phyloP scores from a whole-genome alignment of 2,888 invertebrate genomes.

The Seladonia tumulorum region DNA sequence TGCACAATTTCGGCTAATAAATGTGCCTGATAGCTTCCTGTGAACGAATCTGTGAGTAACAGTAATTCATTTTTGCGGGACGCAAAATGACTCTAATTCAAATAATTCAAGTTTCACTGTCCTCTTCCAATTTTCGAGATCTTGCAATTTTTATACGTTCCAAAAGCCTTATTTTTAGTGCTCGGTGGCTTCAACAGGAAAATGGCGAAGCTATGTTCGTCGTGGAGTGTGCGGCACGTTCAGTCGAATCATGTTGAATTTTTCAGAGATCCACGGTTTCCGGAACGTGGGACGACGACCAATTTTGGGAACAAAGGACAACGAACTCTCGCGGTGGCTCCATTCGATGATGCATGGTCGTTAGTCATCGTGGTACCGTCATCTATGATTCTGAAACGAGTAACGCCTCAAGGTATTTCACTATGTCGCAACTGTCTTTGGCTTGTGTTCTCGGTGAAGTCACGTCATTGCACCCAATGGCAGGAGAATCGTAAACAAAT shows the following conservation, averaged over 20 bases:
- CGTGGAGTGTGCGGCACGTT: background rate
- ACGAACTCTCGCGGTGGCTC: conserved; percentile 49
- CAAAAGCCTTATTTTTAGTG: background rate
- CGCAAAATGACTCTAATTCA: background rate
- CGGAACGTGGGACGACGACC: conserved; percentile 17
- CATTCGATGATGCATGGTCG: conserved; percentile 42
- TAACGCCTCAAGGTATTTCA: conserved; percentile 47
- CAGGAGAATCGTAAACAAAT: conserved; percentile 35
- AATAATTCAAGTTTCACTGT: background rate
- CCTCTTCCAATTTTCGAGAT: background rate
- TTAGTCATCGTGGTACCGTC: conserved; percentile 62
- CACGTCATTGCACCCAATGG: conserved; percentile 37
- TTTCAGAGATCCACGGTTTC: conserved; percentile 31
- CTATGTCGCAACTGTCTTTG: conserved; percentile 28
- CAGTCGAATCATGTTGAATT: conserved; percentile 8
- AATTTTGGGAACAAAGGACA: conserved; percentile 46
- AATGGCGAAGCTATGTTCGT: background rate
- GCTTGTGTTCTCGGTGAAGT: conserved; percentile 31
- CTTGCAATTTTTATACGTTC: background rate
- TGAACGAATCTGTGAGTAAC: background rate
- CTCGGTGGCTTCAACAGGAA: background rate
- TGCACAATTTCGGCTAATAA: background rate
- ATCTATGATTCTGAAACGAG: conserved; percentile 45
- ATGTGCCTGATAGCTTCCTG: background rate
- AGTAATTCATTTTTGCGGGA: background rate